Evolutionary conservation across 2,113 vertebrate species (phyloP).

Genomic region (Chlorodrepanis virens): DNA sequence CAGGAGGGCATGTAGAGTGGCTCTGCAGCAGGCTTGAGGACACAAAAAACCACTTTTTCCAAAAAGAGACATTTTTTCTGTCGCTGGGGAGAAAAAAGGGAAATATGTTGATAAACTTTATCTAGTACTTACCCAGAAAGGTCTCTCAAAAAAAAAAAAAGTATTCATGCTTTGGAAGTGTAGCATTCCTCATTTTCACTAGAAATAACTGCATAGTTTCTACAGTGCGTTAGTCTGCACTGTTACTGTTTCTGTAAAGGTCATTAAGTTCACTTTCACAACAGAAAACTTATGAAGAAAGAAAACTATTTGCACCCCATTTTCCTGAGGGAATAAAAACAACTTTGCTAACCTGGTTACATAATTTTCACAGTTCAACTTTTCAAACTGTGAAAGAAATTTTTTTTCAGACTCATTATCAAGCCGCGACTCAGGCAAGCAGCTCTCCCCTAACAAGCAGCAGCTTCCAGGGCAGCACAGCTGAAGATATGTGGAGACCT

Average conservation of each 20-base stretch:
- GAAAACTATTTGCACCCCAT: not conserved
- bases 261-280: not conserved
- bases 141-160: not conserved
- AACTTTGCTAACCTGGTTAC: not conserved
- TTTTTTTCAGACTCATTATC: constrained; percentile 12
- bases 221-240: not conserved
- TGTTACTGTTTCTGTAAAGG: not conserved
- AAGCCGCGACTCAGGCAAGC: not conserved
- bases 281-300: not conserved
- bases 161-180: not conserved
- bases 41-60: not conserved
- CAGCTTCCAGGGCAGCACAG: constrained; percentile 1
- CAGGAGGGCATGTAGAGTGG: not conserved
- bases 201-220: not conserved
- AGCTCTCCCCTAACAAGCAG: constrained; percentile 11
- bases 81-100: not conserved
- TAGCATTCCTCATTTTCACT: not conserved
- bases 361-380: constrained; percentile 9
- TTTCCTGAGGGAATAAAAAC: not conserved
- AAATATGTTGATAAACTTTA: not conserved
- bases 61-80: not conserved
- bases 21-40: not conserved
- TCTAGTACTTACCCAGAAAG: not conserved
- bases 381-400: not conserved
- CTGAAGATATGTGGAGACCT: not conserved